Evolutionary conservation across 2,797 vertebrate species (phyloP).

Genomic region (Meda fulgida): DNA sequence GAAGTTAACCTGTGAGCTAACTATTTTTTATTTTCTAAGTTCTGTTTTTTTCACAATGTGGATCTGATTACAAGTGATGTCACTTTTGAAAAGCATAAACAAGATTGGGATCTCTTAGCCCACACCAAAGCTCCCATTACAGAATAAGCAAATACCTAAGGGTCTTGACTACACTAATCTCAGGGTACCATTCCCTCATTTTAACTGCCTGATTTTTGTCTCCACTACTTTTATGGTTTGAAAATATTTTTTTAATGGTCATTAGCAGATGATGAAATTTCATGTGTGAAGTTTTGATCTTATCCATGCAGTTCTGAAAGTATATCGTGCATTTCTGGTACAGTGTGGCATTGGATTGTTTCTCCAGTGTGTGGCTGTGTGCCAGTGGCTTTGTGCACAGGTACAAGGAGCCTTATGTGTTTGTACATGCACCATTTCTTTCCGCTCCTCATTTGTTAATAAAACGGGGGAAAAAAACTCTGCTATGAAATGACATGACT

Average conservation of each 20-base stretch:
- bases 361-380: slow-evolving; percentile 26
- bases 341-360: slow-evolving; percentile 49
- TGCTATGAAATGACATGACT: background rate
- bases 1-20: background rate
- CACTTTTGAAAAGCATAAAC: slow-evolving; percentile 1
- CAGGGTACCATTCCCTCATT: slow-evolving; percentile 58
- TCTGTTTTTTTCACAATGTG: background rate
- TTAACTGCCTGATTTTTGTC: slow-evolving; percentile 19
- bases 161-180: slow-evolving; percentile 52
- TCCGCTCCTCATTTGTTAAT: slow-evolving; percentile 60
- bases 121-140: slow-evolving; percentile 60
- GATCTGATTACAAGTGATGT: background rate
- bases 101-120: slow-evolving; percentile 30
- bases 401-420: slow-evolving; percentile 36
- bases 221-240: slow-evolving; percentile 16
- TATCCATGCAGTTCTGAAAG: background rate
- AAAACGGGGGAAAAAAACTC: slow-evolving; percentile 28
- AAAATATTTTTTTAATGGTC: background rate
- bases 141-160: slow-evolving; percentile 53
- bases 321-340: slow-evolving; percentile 30
- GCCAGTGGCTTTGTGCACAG: slow-evolving; percentile 49
- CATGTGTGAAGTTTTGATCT: background rate
- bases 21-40: background rate
- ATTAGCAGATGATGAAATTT: background rate
- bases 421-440: slow-evolving; percentile 19